Conservation (phyloP, 2,888 invertebrate species). For the Heterodera filipjevi region DNA sequence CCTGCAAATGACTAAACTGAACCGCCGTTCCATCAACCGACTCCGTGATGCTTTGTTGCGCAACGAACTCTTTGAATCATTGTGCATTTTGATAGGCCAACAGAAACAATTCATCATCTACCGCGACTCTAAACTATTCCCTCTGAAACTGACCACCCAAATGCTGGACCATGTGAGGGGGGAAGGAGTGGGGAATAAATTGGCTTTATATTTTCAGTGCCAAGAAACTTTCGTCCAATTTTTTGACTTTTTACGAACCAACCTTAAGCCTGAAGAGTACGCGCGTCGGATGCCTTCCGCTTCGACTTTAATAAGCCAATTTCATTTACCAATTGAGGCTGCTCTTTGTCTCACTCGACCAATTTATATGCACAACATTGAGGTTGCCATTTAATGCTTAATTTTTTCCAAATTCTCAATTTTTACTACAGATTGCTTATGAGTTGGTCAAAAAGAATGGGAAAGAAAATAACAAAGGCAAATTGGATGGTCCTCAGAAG, state of each 20-base stretch:
- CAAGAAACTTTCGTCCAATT: slow-evolving; percentile 98
- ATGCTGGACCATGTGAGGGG: slow-evolving; percentile 72
- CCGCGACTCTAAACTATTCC: slow-evolving; percentile 61
- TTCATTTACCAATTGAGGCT: slow-evolving; percentile 91
- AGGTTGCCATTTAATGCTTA: slow-evolving; percentile 19
- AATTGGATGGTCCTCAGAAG: slow-evolving; percentile 43
- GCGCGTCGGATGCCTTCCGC: slow-evolving; percentile 63
- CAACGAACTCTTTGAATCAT: slow-evolving; percentile 84
- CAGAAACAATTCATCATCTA: slow-evolving; percentile 94
- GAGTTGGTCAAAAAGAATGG: slow-evolving; percentile 44
- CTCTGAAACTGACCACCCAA: slow-evolving; percentile 78
- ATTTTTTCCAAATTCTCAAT: not conserved
- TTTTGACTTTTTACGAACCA: slow-evolving; percentile 90
- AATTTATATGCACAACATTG: slow-evolving; percentile 36
- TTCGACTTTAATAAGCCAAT: slow-evolving; percentile 72
- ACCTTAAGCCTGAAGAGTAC: slow-evolving; percentile 91
- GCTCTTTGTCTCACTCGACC: slow-evolving; percentile 83
- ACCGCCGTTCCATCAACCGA: slow-evolving; percentile 89
- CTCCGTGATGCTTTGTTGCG: slow-evolving; percentile 92
- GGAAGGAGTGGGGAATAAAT: not conserved
- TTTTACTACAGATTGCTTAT: slow-evolving; percentile 31
- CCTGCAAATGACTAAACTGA: slow-evolving; percentile 87
- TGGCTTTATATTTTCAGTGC: slow-evolving; percentile 74
- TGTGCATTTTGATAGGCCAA: slow-evolving; percentile 93
- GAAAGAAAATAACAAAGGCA: slow-evolving; percentile 39